A percentile compares a stretch with the other conserved stretches of the same genome.
Evolutionary conservation across 1,140 invertebrate species (phyloP).

Genomic region (Sycobia sp.): DNA sequence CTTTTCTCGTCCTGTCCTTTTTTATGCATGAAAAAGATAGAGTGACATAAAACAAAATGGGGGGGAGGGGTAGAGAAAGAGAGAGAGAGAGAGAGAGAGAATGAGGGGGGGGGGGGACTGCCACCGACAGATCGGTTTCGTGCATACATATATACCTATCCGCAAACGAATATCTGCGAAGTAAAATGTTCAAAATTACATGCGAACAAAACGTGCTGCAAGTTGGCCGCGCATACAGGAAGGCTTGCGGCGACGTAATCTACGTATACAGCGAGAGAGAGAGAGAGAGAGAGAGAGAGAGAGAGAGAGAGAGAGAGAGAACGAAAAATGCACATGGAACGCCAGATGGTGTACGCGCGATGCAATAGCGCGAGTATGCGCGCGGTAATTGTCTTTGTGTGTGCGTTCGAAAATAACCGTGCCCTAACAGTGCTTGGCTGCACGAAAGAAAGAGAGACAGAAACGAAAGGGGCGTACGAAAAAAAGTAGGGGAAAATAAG

Average conservation of each 20-base stretch:
- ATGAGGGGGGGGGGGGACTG: neutral
- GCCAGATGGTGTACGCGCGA: conserved; percentile 33
- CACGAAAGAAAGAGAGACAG: neutral
- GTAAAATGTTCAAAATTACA: conserved; percentile 37
- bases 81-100: neutral
- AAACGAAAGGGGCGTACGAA: conserved; percentile 4
- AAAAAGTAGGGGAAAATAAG: conserved; percentile 6
- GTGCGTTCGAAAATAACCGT: conserved; percentile 30
- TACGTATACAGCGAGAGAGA: too few species aligned
- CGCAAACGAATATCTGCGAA: neutral
- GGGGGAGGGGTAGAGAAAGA: neutral
- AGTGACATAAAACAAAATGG: neutral
- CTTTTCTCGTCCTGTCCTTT: conserved; percentile 11
- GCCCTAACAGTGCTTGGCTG: neutral
- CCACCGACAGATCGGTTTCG: neutral
- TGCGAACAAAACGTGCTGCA: conserved; percentile 30
- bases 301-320: conserved; percentile 1
- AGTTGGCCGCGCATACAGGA: conserved; percentile 5
- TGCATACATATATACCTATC: neutral
- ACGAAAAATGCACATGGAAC: conserved; percentile 13
- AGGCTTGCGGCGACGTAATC: conserved; percentile 13
- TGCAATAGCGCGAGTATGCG: conserved; percentile 15
- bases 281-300: neutral
- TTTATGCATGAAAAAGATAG: neutral
- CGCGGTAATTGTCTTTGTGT: conserved; percentile 33